Evolutionary conservation across 2,797 vertebrate species (phyloP).

Genomic region (Lagodon rhomboides): DNA sequence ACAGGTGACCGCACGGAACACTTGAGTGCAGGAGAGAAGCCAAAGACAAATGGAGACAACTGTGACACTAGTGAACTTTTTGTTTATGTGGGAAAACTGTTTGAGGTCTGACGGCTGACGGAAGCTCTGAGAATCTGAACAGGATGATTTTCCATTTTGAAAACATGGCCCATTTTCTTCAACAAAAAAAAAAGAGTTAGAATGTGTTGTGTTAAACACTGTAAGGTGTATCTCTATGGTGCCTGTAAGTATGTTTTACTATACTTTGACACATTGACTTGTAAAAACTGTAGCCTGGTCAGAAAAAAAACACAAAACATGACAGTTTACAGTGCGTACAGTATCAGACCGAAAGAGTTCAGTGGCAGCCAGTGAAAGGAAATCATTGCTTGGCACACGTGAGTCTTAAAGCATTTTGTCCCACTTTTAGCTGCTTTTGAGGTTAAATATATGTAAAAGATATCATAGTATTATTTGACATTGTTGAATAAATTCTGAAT

Average conservation of each 20-base stretch:
- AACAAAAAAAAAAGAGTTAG: not conserved
- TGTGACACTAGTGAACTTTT: conserved; percentile 25
- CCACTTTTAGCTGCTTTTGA: conserved; percentile 14
- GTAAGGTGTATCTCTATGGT: conserved; percentile 25
- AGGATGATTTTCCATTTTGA: not conserved
- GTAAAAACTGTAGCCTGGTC: conserved; percentile 5
- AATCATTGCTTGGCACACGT: no score
- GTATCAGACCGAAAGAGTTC: conserved; percentile 8
- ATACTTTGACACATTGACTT: conserved; percentile 14
- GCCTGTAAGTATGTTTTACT: conserved; percentile 26
- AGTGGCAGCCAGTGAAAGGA: no score
- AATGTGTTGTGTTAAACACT: conserved; percentile 21
- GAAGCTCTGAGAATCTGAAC: not conserved
- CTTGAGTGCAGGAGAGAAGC: conserved; percentile 51
- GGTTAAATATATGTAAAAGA: conserved; percentile 15
- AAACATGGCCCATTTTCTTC: conserved; percentile 2
- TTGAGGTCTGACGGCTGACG: not conserved
- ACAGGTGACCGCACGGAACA: conserved; percentile 67
- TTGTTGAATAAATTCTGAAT: conserved; percentile 8
- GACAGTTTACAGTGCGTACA: conserved; percentile 2
- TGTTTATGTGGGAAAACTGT: conserved; percentile 4
- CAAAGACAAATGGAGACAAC: conserved; percentile 20
- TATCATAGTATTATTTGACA: conserved; percentile 13
- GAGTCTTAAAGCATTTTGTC: not conserved
- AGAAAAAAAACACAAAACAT: conserved; percentile 2